phyloP scores from a whole-genome alignment of 2,113 vertebrate species.

The Carassius carassius region DNA sequence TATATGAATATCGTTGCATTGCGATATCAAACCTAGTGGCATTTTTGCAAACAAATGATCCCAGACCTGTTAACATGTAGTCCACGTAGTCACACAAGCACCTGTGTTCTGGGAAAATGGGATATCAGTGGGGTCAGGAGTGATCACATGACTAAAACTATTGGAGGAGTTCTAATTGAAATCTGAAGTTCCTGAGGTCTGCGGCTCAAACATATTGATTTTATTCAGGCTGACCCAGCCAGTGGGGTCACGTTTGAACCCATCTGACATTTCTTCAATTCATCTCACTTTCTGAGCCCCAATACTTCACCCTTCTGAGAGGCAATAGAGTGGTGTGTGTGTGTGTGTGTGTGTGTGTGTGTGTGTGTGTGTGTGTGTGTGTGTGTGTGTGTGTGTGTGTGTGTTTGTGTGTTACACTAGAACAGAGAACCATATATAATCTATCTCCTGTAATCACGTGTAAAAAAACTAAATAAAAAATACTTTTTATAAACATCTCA shows the following conservation, averaged over 20 bases:
- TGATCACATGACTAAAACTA: constrained; percentile 48
- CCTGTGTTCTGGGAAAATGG: constrained; percentile 20
- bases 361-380: background rate
- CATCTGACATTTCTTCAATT: constrained; percentile 58
- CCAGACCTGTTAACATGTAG: background rate
- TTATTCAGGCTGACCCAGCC: constrained; percentile 51
- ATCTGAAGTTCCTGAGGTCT: constrained; percentile 53
- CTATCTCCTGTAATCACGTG: background rate
- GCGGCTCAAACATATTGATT: constrained; percentile 58
- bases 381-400: background rate
- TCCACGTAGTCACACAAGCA: constrained; percentile 7
- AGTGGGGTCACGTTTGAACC: constrained; percentile 49
- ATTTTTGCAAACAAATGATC: background rate
- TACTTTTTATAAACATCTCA: background rate
- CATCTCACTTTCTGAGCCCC: constrained; percentile 47
- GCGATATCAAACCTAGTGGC: background rate
- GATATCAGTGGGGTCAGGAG: constrained; percentile 46
- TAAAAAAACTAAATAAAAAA: too few species aligned
- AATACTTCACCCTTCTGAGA: constrained; percentile 2
- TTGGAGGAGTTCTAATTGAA: constrained; percentile 57
- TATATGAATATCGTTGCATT: background rate
- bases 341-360: background rate
- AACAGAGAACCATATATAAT: background rate
- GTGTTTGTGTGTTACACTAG: too few species aligned
- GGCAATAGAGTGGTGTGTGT: background rate